Evolutionary conservation across 2,797 vertebrate genomes (phyloP).

Genomic region (Peromyscus eremicus): DNA sequence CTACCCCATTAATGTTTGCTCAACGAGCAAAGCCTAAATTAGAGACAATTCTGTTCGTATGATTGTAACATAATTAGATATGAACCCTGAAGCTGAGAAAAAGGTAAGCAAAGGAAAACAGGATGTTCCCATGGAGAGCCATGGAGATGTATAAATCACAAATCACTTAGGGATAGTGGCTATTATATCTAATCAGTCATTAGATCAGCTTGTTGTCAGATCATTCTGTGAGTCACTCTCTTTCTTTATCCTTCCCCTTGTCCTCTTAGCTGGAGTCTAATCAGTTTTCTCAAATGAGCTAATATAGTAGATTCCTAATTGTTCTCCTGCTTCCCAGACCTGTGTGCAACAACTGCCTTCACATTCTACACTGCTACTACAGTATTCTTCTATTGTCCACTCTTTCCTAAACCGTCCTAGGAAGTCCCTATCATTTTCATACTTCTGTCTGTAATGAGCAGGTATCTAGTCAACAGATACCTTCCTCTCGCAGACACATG

Average conservation of each 20-base stretch:
- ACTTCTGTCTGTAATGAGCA: not conserved
- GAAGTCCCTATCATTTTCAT: not conserved
- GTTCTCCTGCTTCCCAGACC: not conserved
- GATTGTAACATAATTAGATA: not conserved
- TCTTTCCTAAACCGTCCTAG: not conserved
- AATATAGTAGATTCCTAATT: not conserved
- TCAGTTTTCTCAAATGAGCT: not conserved
- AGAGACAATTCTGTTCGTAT: not conserved
- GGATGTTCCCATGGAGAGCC: not conserved
- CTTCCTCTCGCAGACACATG: not conserved
- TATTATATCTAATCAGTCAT: not conserved
- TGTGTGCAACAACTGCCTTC: not conserved
- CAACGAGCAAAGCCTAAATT: not conserved
- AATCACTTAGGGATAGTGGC: not conserved
- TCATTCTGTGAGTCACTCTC: not conserved
- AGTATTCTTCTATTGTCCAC: not conserved
- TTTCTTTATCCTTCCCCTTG: not conserved
- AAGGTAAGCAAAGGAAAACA: not conserved
- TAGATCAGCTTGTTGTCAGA: not conserved
- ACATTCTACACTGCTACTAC: not conserved
- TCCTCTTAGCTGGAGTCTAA: rapidly evolving
- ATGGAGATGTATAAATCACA: not conserved
- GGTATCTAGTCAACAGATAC: not conserved
- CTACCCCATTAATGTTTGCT: not conserved
- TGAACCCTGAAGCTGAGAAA: not conserved